phyloP scores from a whole-genome alignment of 1,140 invertebrate species.

The Lithobius niger region DNA sequence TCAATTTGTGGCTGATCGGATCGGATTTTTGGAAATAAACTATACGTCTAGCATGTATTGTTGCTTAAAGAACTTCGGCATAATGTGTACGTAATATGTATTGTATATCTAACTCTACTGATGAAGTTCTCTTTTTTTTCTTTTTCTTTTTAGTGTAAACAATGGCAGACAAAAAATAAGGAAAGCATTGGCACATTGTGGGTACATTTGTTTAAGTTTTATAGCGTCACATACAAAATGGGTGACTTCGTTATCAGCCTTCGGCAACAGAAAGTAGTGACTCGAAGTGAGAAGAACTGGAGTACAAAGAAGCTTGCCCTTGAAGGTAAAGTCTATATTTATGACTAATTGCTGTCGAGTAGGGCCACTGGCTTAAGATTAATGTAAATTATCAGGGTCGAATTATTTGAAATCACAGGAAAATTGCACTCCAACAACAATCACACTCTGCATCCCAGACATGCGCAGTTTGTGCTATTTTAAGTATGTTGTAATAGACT shows the following conservation, averaged over 20 bases:
- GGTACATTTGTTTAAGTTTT: slow-evolving; percentile 35
- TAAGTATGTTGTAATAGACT: background rate
- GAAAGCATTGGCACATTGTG: slow-evolving; percentile 31
- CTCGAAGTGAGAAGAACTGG: slow-evolving; percentile 32
- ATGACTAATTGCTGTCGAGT: background rate
- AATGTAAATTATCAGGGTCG: background rate
- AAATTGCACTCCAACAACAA: background rate
- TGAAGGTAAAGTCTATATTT: slow-evolving; percentile 30
- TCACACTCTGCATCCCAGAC: too few relatives aligned
- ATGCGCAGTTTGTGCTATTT: slow-evolving; percentile 2
- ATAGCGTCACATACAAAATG: slow-evolving; percentile 31
- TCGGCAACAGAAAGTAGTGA: slow-evolving; percentile 22
- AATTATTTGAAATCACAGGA: background rate
- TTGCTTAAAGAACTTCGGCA: too few relatives aligned
- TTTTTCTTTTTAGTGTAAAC: background rate
- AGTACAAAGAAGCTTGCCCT: slow-evolving; percentile 34
- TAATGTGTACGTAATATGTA: too few relatives aligned
- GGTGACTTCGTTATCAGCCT: slow-evolving; percentile 32
- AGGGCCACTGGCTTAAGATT: background rate
- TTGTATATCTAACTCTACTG: too few relatives aligned
- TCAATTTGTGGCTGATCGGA: too few relatives aligned
- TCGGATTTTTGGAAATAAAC: background rate
- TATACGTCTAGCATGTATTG: too few relatives aligned
- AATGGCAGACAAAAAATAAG: slow-evolving; percentile 21
- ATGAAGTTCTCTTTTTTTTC: too few relatives aligned